Evolutionary conservation across 2,888 invertebrate species (phyloP), one percentile per base, ranked within the genome.

Genomic region (Sialis fuliginosa): DNA sequence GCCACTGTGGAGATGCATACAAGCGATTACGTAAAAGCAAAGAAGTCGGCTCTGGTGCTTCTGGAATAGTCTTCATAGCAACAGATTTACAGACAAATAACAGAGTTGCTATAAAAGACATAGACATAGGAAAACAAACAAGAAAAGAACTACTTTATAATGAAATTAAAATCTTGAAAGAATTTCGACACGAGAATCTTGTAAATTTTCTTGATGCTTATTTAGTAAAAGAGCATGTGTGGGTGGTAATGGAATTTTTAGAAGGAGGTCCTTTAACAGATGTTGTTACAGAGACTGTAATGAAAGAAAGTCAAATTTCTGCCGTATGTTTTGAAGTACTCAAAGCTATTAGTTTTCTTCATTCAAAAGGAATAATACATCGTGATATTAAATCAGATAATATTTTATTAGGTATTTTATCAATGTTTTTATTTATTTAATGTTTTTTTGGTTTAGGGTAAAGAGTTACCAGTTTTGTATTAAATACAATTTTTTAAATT

Each of bases 381-480:
- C 74, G 96, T 52, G 95, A 96, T 62, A 93, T 96, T 48, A 96
- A 96, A 62, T 93, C 93, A n/a, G 96, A 96, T 65, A 96, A 96
- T 63, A 85, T 96, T 22, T 22, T 22, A 22, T 72, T 96, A 2
- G 93, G 22, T 22, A 22, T 22, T 22, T 22, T 22, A 2, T 22
- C 22, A 22, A 22, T 22, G 22, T 22, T 22, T 22, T 22, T n/a
- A n/a, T n/a, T n/a, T n/a, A n/a, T n/a, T n/a, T n/a, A n/a, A n/a
- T n/a, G n/a, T n/a, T n/a, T n/a, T n/a, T n/a, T n/a, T n/a, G n/a
- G n/a, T n/a, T n/a, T n/a, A n/a, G n/a, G n/a, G n/a, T n/a, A n/a
- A n/a, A n/a, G n/a, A n/a, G n/a, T n/a, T n/a, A n/a, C n/a, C n/a
- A n/a, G n/a, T n/a, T n/a, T n/a, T n/a, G n/a, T n/a, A n/a, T n/a